Evolutionary conservation across 2,888 invertebrate species (phyloP), one percentile per base, ranked within the genome.

Genomic region (Seira ritae): DNA sequence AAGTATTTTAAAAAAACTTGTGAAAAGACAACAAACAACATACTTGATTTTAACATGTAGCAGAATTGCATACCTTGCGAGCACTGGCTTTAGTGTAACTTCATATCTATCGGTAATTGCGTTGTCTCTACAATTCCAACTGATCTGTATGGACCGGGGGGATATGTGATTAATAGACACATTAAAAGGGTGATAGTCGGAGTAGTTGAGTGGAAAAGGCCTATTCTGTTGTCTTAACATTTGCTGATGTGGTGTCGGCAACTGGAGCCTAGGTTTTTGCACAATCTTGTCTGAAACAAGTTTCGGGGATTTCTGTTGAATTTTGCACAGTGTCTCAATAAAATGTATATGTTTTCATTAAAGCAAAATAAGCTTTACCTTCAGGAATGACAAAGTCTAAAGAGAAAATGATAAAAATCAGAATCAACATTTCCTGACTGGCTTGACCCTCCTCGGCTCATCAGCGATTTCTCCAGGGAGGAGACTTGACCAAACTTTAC

Each of bases 11-110:
- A 46, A 46, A n/a, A n/a, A n/a, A n/a, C n/a, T n/a, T n/a, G n/a
- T n/a, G n/a, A n/a, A n/a, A n/a, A 19, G 15, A 22, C 2, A 24
- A 19, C 55, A 46, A 24, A 60, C 12, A 66, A 71, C 65, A 65
- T 77, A 77, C 70, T 79, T 72, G 50, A 73, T 60, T 46, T 19
- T 67, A 42, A 81, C 70, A 62, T 79, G 55, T 17, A 66, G 42
- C 78, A 42, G 50, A 74, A 42, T 76, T 68, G 69, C 84, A 94
- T 95, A 96, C 96, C 96, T 96, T 92, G 96, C 96, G 92, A 96
- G 95, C 71, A 96, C 95, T 69, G 96, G 96, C 91, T 96, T 96
- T 91, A 96, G 96, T 20, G 95, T 96, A 91, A 97, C 96, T 92
- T 96, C 96, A 92, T 96, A 96, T 91, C 96, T 96, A 90, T 96